Evolutionary conservation across 1,140 invertebrate genomes (phyloP), one percentile per base, ranked within the genome.

Genomic region (Antheraea mylitta): DNA sequence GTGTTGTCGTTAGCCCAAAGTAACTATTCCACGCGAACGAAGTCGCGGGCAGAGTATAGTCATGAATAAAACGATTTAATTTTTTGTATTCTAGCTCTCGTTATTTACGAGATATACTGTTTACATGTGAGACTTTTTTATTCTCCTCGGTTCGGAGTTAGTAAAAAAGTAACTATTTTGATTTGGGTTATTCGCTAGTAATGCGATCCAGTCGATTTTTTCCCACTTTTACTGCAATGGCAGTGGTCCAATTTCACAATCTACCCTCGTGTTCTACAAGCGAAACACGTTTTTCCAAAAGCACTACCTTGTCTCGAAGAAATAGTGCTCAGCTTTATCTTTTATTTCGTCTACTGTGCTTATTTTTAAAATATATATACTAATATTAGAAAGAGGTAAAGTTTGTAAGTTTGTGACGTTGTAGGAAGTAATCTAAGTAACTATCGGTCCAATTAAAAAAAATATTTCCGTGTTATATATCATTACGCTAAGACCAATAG

Each of bases 181-280:
- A 91, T 87, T 82, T 91, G 76, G 87, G 86, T 89, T 84, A 89
- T 88, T 87, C 81, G 77, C 77, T 78, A 72, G 80, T 80, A 83
- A 87, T 86, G 82, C 81, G 83, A 86, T 84, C 79, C 80, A 74
- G 71, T 76, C 83, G 85, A 91, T 91, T 90, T 91, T 89, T 90
- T 81, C 79, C 87, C 84, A 90, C 87, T 90, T 88, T 91, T 90
- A 89, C 87, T 89, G 84, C 89, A 87, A 87, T 91, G 87, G 89
- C 87, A 87, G 78, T 82, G 81, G 75, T 85, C 87, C 87, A 91
- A 89, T 85, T 83, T 79, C 72, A 82, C 77, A 86, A 87, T 86
- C 81, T 82, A 83, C 78, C 80, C 75, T 73, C 73, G 76, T 87
- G 81, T 82, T 79, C 72, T 77, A 80, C 81, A 83, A 84, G 76